These are phyloP conservation scores for Spinibarbus caldwelli DNA, from an alignment of 2,797 vertebrate genomes.

Conservation along the genomic window DNA sequence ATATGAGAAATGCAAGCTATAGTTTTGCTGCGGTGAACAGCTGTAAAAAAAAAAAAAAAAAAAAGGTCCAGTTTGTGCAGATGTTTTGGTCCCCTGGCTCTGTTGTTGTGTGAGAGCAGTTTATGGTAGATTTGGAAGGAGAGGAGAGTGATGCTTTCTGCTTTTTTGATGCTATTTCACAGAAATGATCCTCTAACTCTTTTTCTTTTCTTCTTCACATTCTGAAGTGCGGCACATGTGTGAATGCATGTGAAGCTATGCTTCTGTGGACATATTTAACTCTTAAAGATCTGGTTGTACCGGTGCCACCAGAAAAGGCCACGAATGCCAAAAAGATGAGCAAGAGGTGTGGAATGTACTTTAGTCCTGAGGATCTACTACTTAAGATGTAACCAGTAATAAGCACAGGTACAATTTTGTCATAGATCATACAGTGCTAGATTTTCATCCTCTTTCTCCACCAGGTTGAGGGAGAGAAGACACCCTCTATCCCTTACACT, in stretches of 20 bases:
- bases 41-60: not conserved
- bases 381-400: not conserved
- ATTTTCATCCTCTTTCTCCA: not conserved
- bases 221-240: not conserved
- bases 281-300: conserved; percentile 81
- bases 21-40: not conserved
- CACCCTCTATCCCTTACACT: not conserved
- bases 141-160: not conserved
- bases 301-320: conserved; percentile 86
- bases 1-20: not conserved
- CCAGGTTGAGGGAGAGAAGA: not conserved
- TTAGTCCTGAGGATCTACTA: conserved; percentile 82
- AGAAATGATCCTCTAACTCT: not conserved
- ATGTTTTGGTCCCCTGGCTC: not conserved
- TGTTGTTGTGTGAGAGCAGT: not conserved
- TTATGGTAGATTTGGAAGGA: not conserved
- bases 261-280: conserved; percentile 84
- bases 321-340: conserved; percentile 91
- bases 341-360: conserved; percentile 86
- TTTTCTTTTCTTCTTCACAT: not conserved
- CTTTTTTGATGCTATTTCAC: not conserved
- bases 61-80: not conserved
- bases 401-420: not conserved
- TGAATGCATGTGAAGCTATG: conserved; percentile 55
- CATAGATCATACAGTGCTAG: not conserved